Evolutionary conservation across 2,113 vertebrate genomes (phyloP), one percentile per base, ranked within the genome.

Genomic region (Excalfactoria chinensis): DNA sequence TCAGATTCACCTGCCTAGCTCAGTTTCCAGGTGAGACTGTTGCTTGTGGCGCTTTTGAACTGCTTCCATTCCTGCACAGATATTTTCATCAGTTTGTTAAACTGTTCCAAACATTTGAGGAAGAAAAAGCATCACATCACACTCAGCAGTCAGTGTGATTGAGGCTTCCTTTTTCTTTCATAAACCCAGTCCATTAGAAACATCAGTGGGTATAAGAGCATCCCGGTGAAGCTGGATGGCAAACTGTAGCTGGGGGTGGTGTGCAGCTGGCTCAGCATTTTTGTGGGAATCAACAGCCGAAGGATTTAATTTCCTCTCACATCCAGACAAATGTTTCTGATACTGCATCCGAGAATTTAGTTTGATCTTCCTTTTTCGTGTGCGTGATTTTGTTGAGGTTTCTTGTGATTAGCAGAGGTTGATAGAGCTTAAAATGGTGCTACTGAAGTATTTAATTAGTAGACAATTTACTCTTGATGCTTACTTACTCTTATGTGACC

Each of bases 401-500:
- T 83, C 25, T 20, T 20, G 14, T 74, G 59, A 67, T 88, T 46
- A 87, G 67, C 75, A 69, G 84, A 67, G 71, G 71, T 79, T 67
- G 64, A 84, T 77, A 87, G 83, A 91, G 43, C 55, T 77, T 76
- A 51, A 93, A 92, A 79, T 46, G 30, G 30, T 86, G 55, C 88
- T 90, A 69, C 8, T 55, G 63, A 88, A 73, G 49, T 80, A 71
- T 95, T 80, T 86, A 86, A 79, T 89, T 95, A 89, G 78, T 72
- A 93, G 87, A 75, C 88, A 79, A 10, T 93, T 91, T 90, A 79
- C 84, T 87, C 71, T 75, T 89, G 82, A 79, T 91, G 78, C 89
- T 70, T 91, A 70, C 89, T 73, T 91, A 91, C 55, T 86, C 32
- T 93, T 91, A 95, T 25, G 37, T 93, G 93, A 91, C 91, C 68